phyloP scores from a whole-genome alignment of 2,113 vertebrate genomes.

The Peromyscus californicus region DNA sequence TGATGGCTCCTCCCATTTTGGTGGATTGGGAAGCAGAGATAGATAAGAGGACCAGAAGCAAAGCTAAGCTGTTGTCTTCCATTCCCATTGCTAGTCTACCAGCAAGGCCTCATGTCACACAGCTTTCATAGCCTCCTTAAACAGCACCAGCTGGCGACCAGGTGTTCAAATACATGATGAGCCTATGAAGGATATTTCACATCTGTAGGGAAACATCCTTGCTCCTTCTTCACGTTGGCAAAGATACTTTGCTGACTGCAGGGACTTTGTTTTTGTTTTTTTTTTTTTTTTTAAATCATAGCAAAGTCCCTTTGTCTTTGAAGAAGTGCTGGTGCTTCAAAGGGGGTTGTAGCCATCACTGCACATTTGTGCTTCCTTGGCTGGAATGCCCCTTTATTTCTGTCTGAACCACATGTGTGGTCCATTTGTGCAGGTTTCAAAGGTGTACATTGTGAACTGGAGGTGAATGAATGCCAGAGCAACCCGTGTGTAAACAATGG shows the following conservation, averaged over 20 bases:
- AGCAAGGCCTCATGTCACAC: not conserved
- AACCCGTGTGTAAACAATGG: conserved; percentile 94
- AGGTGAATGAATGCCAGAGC: conserved; percentile 92
- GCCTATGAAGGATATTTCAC: not conserved
- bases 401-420: conserved; percentile 64
- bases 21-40: not conserved
- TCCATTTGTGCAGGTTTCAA: conserved; percentile 89
- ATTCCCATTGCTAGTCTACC: not conserved
- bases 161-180: not conserved
- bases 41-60: not conserved
- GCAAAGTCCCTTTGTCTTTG: not conserved
- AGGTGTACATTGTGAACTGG: conserved; percentile 91
- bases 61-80: not conserved
- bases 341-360: not conserved
- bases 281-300: not conserved
- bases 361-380: conserved; percentile 18
- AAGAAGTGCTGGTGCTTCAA: not conserved
- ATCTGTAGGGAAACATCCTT: fast-evolving
- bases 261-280: not conserved
- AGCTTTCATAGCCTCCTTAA: not conserved
- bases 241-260: not conserved
- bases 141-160: not conserved
- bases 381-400: not conserved
- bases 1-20: not conserved
- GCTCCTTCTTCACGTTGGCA: not conserved